Evolutionary conservation across 2,888 invertebrate genomes (phyloP).

Genomic region (Entomobrya multifasciata): DNA sequence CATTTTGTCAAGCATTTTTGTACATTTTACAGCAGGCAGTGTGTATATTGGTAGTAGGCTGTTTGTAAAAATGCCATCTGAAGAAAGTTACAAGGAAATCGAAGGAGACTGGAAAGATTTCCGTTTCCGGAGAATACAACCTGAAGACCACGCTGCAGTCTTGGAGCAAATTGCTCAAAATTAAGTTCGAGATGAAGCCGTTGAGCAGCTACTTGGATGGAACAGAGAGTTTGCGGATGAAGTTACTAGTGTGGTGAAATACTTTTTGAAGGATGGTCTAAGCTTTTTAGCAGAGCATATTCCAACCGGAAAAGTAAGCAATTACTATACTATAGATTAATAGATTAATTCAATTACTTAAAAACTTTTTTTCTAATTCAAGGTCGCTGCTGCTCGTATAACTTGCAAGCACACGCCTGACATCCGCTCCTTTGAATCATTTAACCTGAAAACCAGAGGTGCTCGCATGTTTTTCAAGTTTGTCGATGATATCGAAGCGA

Average conservation of each 20-base stretch:
- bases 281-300: slow-evolving; percentile 67
- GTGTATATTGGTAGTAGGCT: no score
- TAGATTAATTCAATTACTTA: background rate
- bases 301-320: slow-evolving; percentile 63
- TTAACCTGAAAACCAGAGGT: slow-evolving; percentile 23
- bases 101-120: slow-evolving; percentile 74
- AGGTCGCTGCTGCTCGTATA: slow-evolving; percentile 70
- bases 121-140: slow-evolving; percentile 55
- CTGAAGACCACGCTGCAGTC: slow-evolving; percentile 58
- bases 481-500: slow-evolving; percentile 53
- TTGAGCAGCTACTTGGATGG: slow-evolving; percentile 60
- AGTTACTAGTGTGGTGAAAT: slow-evolving; percentile 28
- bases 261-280: slow-evolving; percentile 57
- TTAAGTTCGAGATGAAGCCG: slow-evolving; percentile 61
- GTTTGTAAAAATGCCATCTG: slow-evolving; percentile 57
- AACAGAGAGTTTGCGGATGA: slow-evolving; percentile 63
- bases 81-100: slow-evolving; percentile 50
- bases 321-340: no score
- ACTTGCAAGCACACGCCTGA: slow-evolving; percentile 63
- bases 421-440: background rate
- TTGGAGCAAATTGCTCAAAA: slow-evolving; percentile 65
- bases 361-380: background rate
- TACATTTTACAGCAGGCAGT: no score
- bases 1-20: no score
- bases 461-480: slow-evolving; percentile 58